Base-by-base conservation (phyloP, 2,888 invertebrate genomes). In the Hybos culiciformis region DNA sequence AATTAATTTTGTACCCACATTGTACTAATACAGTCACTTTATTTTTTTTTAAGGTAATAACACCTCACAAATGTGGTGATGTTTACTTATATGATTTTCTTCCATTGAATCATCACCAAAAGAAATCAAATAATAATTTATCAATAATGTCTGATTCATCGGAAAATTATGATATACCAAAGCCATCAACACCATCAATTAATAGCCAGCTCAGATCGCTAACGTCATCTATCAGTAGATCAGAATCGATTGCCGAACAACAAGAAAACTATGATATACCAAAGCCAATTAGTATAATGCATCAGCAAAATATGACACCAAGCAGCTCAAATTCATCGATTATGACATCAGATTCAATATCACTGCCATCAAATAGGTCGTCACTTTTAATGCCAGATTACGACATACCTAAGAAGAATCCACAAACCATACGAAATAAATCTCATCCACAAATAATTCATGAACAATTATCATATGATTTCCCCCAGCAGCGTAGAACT, bases 51-150 rank as follows among this genome's bases (percentile, higher is more conserved):
- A 67, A 80, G 78, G 78, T 78, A 48, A 70, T 79, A 49, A 78
- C 78, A 45, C 79, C 80, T 29, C 78, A 80, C 61, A 76, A 78
- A 62, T 75, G 75, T 63, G 80, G 81, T 54, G 80, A 81, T 62
- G 77, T 80, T 38, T 81, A 78, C 63, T 65, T 80, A 49, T 82
- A 81, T 65, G 79, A 80, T 62, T 70, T 75, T 58, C 74, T 77
- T 48, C 70, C 58, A 46, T 44, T 46, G 40, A 44, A 47, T 15
- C 49, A 46, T 5, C 48, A 49, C 9, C 53, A 58, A 46, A 58
- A 41, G 58, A 56, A 40, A 45, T 55, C 46, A 58, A 58, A 53
- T 54, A 54, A 57, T 50, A 50, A 56, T 59, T 47, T 62, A 61
- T 44, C 61, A 61, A 52, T 65, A 64, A 50, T 53, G 46, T 58